Percentiles rank a stretch among this genome's conserved stretches.
Evolutionary conservation across 64 coral and sea anemone species (phyloP).

Genomic region (Porites lutea): DNA sequence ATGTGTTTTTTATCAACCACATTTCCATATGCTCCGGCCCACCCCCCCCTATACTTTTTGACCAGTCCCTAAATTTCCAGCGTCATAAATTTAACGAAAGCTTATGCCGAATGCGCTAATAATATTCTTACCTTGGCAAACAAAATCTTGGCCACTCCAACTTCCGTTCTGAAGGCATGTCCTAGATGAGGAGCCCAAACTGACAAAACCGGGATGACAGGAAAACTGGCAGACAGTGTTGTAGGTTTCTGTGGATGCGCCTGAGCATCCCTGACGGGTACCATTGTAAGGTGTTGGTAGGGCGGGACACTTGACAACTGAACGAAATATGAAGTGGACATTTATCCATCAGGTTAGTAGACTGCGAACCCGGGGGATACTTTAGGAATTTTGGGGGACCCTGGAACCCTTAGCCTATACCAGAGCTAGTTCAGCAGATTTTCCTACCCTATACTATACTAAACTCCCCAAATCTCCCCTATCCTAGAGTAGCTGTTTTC

Average conservation of each 20-base stretch:
- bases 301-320: slow-evolving; percentile 23
- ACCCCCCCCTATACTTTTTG: too few relatives aligned
- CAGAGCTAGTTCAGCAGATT: too few relatives aligned
- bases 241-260: neutral
- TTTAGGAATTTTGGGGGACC: too few relatives aligned
- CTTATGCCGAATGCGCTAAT: neutral
- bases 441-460: too few relatives aligned
- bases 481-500: too few relatives aligned
- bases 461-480: too few relatives aligned
- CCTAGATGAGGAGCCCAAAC: neutral
- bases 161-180: slow-evolving; percentile 51
- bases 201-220: slow-evolving; percentile 6
- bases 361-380: too few relatives aligned
- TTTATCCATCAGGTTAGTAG: neutral
- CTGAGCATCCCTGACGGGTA: slow-evolving; percentile 6
- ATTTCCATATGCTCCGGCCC: too few relatives aligned
- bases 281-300: slow-evolving; percentile 30
- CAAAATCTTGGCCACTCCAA: slow-evolving; percentile 42
- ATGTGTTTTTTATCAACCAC: too few relatives aligned
- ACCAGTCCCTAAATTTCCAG: too few relatives aligned
- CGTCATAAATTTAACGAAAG: too few relatives aligned
- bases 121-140: slow-evolving; percentile 37
- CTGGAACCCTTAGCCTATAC: too few relatives aligned
- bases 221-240: slow-evolving; percentile 53
- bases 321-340: neutral